Evolutionary conservation across 2,888 invertebrate genomes (phyloP).

Genomic region (Drymonia ruficornis): DNA sequence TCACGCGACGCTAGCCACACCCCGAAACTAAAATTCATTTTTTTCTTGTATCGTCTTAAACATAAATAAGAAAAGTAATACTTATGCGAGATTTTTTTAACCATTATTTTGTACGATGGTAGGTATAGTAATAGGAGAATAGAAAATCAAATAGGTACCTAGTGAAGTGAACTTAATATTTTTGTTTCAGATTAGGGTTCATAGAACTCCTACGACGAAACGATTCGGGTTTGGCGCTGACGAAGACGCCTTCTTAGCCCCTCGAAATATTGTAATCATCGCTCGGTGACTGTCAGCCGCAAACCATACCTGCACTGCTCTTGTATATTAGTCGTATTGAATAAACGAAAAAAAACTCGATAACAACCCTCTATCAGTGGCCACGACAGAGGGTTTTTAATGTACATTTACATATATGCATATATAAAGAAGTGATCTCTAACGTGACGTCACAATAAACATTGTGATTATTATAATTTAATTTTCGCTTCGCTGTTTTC

Average conservation of each 20-base stretch:
- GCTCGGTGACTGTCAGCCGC: constrained; percentile 78
- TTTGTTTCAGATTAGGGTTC: constrained; percentile 79
- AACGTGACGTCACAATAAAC: constrained; percentile 80
- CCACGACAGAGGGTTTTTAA: constrained; percentile 72
- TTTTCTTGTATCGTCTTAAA: too few species aligned
- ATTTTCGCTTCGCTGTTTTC: constrained; percentile 61
- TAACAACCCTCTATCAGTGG: constrained; percentile 76
- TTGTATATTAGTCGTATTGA: constrained; percentile 69
- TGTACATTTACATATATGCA: constrained; percentile 78
- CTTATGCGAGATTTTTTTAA: too few species aligned
- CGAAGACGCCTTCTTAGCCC: constrained; percentile 55
- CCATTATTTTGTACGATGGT: too few species aligned
- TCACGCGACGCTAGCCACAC: too few species aligned
- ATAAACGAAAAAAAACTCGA: constrained; percentile 65
- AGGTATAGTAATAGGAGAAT: too few species aligned
- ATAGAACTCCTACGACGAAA: constrained; percentile 71
- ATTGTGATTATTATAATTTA: constrained; percentile 68
- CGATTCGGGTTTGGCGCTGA: constrained; percentile 75
- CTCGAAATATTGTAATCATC: constrained; percentile 71
- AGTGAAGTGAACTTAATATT: too few species aligned
- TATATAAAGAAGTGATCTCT: constrained; percentile 82
- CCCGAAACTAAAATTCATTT: too few species aligned
- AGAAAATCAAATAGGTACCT: too few species aligned
- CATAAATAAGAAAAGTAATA: too few species aligned
- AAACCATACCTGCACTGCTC: constrained; percentile 73